Evolutionary conservation across 1,140 invertebrate genomes (phyloP).

Genomic region (Solen grandis): DNA sequence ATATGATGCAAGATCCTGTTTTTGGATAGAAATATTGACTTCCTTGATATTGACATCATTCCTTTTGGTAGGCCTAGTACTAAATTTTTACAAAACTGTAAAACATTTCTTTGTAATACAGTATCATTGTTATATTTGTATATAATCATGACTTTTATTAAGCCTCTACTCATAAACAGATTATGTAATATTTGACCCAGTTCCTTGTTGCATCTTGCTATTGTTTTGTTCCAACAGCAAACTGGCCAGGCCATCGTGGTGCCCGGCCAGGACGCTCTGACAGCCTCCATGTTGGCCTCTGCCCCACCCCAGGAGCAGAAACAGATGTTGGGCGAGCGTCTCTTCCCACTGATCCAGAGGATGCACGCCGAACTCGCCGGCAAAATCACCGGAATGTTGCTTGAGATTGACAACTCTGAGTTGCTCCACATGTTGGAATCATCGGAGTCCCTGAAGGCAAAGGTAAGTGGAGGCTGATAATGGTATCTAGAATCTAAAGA

Average conservation of each 20-base stretch:
- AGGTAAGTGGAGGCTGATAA: constrained; percentile 85
- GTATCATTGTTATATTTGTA: too few relatives aligned
- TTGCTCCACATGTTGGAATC: constrained; percentile 99
- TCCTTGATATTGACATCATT: too few relatives aligned
- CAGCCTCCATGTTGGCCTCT: constrained; percentile 96
- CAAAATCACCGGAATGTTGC: constrained; percentile 99
- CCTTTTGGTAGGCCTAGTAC: too few relatives aligned
- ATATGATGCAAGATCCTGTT: too few relatives aligned
- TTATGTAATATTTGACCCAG: too few relatives aligned
- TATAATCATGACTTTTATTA: too few relatives aligned
- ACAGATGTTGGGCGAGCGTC: constrained; percentile 98
- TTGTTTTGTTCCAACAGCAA: constrained; percentile 20
- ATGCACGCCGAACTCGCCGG: constrained; percentile 97
- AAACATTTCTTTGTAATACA: too few relatives aligned
- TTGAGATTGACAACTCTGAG: constrained; percentile 99
- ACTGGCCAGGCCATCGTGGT: constrained; percentile 84
- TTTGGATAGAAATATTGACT: too few relatives aligned
- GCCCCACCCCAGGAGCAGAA: constrained; percentile 98
- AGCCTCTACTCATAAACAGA: too few relatives aligned
- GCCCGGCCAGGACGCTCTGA: constrained; percentile 96
- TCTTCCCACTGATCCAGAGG: constrained; percentile 97
- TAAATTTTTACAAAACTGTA: too few relatives aligned
- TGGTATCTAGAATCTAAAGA: too few relatives aligned
- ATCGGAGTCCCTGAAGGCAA: constrained; percentile 96
- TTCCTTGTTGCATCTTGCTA: too few relatives aligned